Percentiles rank a stretch among this genome's conserved stretches.
Evolutionary conservation across 2,888 invertebrate genomes (phyloP).

Genomic region (Pemphredon lugubris): DNA sequence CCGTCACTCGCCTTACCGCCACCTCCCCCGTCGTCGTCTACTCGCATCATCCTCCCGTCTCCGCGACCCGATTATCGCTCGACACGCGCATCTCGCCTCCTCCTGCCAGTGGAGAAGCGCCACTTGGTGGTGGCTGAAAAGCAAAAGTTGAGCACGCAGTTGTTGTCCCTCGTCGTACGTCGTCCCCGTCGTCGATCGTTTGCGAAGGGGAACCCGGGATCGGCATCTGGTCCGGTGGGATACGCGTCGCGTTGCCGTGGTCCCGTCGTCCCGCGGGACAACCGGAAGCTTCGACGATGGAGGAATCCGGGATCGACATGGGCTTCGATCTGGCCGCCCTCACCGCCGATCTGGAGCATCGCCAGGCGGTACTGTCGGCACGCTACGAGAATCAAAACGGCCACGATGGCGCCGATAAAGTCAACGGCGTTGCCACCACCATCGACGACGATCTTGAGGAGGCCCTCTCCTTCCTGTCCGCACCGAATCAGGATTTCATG

Average conservation of each 20-base stretch:
- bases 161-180: no score
- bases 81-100: neutral
- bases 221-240: no score
- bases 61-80: neutral
- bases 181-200: no score
- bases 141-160: no score
- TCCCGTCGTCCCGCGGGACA: conserved; percentile 13
- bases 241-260: conserved; percentile 2
- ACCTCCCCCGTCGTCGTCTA: neutral
- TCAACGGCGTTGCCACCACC: conserved; percentile 78
- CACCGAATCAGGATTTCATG: conserved; percentile 84
- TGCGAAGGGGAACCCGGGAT: no score
- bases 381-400: neutral
- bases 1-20: neutral
- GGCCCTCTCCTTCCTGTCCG: conserved; percentile 82
- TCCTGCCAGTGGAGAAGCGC: no score
- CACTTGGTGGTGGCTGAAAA: neutral
- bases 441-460: conserved; percentile 83
- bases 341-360: conserved; percentile 80
- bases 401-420: neutral
- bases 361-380: no score
- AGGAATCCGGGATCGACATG: conserved; percentile 86
- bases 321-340: conserved; percentile 85
- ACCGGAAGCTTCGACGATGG: conserved; percentile 82
- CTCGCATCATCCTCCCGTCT: neutral